Evolutionary conservation across 2,113 vertebrate species (phyloP), one percentile per base, ranked within the genome.

Genomic region (Neogale vison): DNA sequence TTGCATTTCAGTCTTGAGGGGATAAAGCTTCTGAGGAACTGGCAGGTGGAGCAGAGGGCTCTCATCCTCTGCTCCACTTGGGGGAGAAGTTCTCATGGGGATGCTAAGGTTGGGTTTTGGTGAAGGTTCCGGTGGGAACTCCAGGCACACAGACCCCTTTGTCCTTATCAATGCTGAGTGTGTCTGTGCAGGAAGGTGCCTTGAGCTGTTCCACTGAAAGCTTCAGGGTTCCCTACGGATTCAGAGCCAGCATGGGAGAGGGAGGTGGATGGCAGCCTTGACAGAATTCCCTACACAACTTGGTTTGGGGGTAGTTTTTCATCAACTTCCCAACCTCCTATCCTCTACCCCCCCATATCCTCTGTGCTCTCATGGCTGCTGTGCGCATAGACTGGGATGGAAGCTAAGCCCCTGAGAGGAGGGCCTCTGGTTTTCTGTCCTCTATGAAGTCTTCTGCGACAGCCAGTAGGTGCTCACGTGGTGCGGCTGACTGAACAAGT

Each of bases 1-100:
- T 80, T 93, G 52, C 59, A 79, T 57, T 83, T 96, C 36, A 93
- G 50, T 81, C 88, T 91, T 61, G 76, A 82, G 20, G 81, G 85
- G 29, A 34, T 74, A 31, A 42, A 47, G 31, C 71, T 34, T 7
- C 93, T 3, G 36, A 57, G 3, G 71, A 77, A 42, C 69, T 67
- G 65, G 36, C 0, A 11, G 50, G 47, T 50, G 67, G 47, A 85
- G 29, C 36, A 21, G 18, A 59, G 31, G 42, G 47, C 3, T 13
- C 7, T n/a, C 29, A 3, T 52, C 57, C 21, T 65, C 39, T 5
- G 1, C 42, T 67, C 55, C 72, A 71, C 23, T 26, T 45, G 17
- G 57, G 74, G 29, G 77, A 36, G 26, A 39, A 13, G 20, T 65
- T 92, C 59, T 89, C 26, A 23, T 2, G 45, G 34, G 15, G 4